These are phyloP conservation scores for Drosophila setosimentum DNA, from an alignment of 2,888 invertebrate species.

Conservation along the genomic window DNA sequence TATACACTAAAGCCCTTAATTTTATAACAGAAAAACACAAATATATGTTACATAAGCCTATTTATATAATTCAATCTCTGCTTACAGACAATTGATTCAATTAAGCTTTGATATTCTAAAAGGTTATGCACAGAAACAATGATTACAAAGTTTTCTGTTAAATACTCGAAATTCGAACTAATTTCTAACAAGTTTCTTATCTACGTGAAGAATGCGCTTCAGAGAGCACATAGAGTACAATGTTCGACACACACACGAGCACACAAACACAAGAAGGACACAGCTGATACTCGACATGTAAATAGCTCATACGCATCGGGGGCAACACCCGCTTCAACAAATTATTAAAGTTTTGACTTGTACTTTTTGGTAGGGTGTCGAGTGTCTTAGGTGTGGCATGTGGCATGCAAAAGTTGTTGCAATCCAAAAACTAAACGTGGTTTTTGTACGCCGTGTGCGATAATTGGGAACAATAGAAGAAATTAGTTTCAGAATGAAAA, in stretches of 20 bases:
- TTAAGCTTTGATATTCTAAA: conserved; percentile 1
- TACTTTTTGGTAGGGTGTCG: conserved; percentile 50
- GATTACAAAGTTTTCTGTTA: conserved; percentile 32
- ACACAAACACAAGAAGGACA: conserved; percentile 21
- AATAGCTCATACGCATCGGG: conserved; percentile 75
- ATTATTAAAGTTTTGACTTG: conserved; percentile 74
- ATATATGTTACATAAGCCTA: background rate
- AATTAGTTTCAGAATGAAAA: conserved; percentile 34
- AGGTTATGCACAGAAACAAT: conserved; percentile 23
- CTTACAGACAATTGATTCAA: conserved; percentile 9
- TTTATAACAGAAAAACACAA: background rate
- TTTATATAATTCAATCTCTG: background rate
- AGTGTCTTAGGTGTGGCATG: conserved; percentile 20
- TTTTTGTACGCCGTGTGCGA: conserved; percentile 65
- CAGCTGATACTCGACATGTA: conserved; percentile 62
- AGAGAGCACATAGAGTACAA: conserved; percentile 59
- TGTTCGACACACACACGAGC: conserved; percentile 13
- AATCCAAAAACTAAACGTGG: conserved; percentile 75
- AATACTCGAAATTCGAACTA: conserved; percentile 33
- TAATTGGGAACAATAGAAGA: conserved; percentile 77
- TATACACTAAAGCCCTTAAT: background rate
- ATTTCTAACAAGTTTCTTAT: conserved; percentile 66
- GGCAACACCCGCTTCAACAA: conserved; percentile 44
- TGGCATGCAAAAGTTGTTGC: conserved; percentile 57
- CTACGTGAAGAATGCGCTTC: conserved; percentile 64